These are phyloP conservation scores for Galagoides demidoff DNA, from an alignment of 2,797 vertebrate genomes.

Conservation along the genomic window DNA sequence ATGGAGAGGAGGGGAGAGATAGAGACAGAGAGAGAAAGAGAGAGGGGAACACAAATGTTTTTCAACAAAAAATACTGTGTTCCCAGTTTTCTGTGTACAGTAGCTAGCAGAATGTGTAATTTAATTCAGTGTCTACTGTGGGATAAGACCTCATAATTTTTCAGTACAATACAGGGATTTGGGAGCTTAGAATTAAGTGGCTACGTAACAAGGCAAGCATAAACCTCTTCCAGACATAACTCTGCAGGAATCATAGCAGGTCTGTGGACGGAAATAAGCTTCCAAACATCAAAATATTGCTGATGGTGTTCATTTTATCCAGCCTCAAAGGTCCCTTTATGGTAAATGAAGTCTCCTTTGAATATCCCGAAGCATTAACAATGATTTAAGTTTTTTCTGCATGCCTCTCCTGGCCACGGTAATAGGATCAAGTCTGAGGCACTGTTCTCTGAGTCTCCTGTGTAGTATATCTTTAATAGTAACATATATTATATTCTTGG, in stretches of 20 bases:
- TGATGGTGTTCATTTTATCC: not conserved
- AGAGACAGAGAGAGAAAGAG: rapidly evolving
- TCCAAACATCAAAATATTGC: not conserved
- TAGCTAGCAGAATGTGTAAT: not conserved
- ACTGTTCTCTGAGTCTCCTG: not conserved
- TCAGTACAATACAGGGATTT: not conserved
- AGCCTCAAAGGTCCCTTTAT: not conserved
- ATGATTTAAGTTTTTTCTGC: not conserved
- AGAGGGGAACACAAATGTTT: rapidly evolving
- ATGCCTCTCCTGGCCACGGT: not conserved
- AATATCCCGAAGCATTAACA: not conserved
- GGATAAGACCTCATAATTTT: not conserved
- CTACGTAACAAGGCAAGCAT: not conserved
- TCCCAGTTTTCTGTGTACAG: not conserved
- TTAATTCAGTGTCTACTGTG: not conserved
- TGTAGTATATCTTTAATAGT: not conserved
- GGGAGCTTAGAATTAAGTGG: not conserved
- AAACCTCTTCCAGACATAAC: not conserved
- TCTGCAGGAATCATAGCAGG: not conserved
- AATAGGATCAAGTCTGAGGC: not conserved
- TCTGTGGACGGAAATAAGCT: not conserved
- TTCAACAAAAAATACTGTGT: not conserved
- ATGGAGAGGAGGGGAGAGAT: rapidly evolving
- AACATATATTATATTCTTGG: not conserved
- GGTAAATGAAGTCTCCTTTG: not conserved